phyloP scores from a whole-genome alignment of 2,888 invertebrate genomes.

The Microchrysa polita region DNA sequence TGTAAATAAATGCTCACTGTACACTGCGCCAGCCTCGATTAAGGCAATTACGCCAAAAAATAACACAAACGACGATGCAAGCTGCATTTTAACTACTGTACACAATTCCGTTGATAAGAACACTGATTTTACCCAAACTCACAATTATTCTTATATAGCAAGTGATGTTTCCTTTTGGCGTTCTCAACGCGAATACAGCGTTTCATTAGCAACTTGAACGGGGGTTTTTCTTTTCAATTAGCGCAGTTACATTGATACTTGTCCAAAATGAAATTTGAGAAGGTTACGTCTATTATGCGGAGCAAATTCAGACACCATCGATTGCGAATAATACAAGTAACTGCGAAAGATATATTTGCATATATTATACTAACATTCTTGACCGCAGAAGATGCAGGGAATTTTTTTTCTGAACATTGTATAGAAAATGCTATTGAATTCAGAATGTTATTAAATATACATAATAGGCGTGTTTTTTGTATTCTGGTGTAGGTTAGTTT shows the following conservation, averaged over 20 bases:
- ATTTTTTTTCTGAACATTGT: too few species aligned
- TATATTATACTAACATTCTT: too few species aligned
- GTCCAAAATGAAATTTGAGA: constrained; percentile 19
- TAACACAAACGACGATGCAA: neutral
- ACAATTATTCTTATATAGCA: neutral
- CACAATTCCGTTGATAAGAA: neutral
- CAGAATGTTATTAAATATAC: too few species aligned
- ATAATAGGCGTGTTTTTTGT: too few species aligned
- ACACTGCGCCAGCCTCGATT: neutral
- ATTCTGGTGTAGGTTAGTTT: too few species aligned
- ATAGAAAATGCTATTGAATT: too few species aligned
- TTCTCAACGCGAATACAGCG: neutral
- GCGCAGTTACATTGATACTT: neutral
- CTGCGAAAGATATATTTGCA: too few species aligned
- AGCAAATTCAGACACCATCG: too few species aligned
- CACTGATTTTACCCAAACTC: neutral
- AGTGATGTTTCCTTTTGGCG: neutral
- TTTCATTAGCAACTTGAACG: neutral
- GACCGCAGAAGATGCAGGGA: too few species aligned
- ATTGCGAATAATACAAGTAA: too few species aligned
- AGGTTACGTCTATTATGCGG: too few species aligned
- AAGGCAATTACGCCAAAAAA: neutral
- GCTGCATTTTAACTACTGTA: neutral
- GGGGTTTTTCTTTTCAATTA: constrained; percentile 24
- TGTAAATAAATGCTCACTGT: neutral